Evolutionary conservation across 1,140 invertebrate genomes (phyloP).

Genomic region (Steinernema khuongi): DNA sequence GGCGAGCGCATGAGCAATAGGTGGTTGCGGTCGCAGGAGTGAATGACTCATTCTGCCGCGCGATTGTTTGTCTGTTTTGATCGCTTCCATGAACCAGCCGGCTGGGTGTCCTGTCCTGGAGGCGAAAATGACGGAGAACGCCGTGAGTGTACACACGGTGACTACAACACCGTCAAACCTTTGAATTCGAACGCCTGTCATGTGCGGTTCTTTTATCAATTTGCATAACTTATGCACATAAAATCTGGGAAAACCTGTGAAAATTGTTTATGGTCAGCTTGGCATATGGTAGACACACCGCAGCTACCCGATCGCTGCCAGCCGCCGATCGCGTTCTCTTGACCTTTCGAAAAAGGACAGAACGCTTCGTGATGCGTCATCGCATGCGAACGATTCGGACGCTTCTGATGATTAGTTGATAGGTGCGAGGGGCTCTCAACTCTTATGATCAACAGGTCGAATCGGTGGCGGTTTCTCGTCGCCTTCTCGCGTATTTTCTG

Average conservation of each 20-base stretch:
- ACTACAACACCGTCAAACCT: background rate
- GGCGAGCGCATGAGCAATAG: slow-evolving; percentile 10
- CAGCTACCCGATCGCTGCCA: background rate
- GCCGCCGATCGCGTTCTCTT: background rate
- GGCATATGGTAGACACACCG: background rate
- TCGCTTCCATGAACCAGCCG: slow-evolving; percentile 14
- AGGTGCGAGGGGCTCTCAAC: background rate
- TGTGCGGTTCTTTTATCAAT: background rate
- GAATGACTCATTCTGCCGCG: background rate
- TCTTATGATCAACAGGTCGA: background rate
- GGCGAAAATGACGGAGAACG: background rate
- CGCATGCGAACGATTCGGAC: background rate
- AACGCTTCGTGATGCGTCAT: background rate
- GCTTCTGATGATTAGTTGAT: background rate
- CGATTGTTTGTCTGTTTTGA: slow-evolving; percentile 17
- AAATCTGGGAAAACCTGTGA: background rate
- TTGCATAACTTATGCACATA: background rate
- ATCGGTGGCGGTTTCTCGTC: background rate
- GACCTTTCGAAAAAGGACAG: background rate
- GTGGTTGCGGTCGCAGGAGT: background rate
- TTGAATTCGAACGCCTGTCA: background rate
- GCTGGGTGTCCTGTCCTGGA: background rate
- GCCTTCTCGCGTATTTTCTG: background rate
- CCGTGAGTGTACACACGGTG: background rate
- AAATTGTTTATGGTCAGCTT: background rate